Conservation (phyloP, 2,797 vertebrate species). For the Betta splendens region DNA sequence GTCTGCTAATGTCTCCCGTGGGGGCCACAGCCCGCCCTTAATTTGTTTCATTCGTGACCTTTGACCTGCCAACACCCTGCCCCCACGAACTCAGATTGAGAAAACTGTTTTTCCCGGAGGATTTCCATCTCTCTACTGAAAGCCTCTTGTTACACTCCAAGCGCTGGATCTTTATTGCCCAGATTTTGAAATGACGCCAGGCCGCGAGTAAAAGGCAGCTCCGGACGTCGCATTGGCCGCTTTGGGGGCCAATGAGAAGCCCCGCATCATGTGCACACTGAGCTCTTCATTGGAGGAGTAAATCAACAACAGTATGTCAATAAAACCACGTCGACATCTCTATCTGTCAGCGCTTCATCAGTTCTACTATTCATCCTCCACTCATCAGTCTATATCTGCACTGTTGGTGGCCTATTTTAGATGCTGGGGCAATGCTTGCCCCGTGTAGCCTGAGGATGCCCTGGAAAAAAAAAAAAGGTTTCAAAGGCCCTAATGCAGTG, state of each 20-base stretch:
- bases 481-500: conserved; percentile 30
- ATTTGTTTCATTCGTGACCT: conserved; percentile 83
- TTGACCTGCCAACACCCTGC: conserved; percentile 57
- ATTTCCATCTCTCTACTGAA: conserved; percentile 34
- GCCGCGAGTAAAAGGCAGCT: conserved; percentile 6
- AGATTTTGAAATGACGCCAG: conserved; percentile 2
- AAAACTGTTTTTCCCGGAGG: conserved; percentile 60
- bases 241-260: conserved; percentile 42
- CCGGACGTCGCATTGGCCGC: no score
- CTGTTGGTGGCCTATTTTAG: conserved; percentile 62
- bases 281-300: conserved; percentile 44
- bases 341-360: conserved; percentile 29
- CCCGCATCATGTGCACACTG: conserved; percentile 38
- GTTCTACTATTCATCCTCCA: conserved; percentile 33
- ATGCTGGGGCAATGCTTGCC: conserved; percentile 39
- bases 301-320: conserved; percentile 61
- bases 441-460: conserved; percentile 45
- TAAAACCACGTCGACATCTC: conserved; percentile 49
- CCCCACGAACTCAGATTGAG: conserved; percentile 62
- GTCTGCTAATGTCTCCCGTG: conserved; percentile 74
- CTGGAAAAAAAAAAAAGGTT: conserved; percentile 22
- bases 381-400: conserved; percentile 36
- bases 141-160: conserved; percentile 20
- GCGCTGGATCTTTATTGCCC: conserved; percentile 1
- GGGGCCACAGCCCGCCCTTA: conserved; percentile 73